Base-by-base conservation (phyloP, 2,797 vertebrate species). In the Phrynocephalus vlangalii region DNA sequence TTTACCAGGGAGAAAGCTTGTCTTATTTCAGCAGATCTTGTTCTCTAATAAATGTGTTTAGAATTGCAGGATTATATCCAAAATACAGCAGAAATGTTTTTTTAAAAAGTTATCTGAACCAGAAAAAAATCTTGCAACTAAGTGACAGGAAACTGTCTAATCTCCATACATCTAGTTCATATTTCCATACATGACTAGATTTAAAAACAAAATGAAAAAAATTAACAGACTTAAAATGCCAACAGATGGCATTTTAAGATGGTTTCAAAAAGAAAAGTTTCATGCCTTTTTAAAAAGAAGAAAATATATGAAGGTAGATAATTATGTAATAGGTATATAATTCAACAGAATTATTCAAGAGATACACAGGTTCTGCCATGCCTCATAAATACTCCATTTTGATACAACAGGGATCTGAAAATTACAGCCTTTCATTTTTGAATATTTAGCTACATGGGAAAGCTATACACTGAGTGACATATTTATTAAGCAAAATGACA, bases 51-150 rank as follows among this genome's bases (percentile, higher is more conserved):
- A 83, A 24, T 71, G 18, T n/a, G n/a, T 1, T 77, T 56, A n/a
- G n/a, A 11, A 82, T 18, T 52, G 13, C 44, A 66, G 30, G 9
- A 3, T 88, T 72, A 79, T 22, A 83, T 30, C 33, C 4, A 79
- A 33, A 33, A 26, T 75, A 81, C 70, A 88, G 78, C 38, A 89
- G 76, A 91, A 3, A 0, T 0, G 60, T 88, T 72, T 89, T 71
- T 79, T 86, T 76, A 44, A 78, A 76, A 80, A 87, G 83, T 76
- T 90, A 86, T 79, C 1, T 33, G 56, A 15, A 84, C 77, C 81
- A 89, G 66, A 92, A 90, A 86, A 28, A 79, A 30, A 56, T 84
- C 13, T 82, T 85, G 90, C 73, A 89, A 76, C 13, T 26, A 16
- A 15, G 8, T 16, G 9, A 89, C 50, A 89, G 50, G 38, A 78